Base-by-base conservation (phyloP, 2,113 vertebrate genomes). In the Cinclus cinclus region DNA sequence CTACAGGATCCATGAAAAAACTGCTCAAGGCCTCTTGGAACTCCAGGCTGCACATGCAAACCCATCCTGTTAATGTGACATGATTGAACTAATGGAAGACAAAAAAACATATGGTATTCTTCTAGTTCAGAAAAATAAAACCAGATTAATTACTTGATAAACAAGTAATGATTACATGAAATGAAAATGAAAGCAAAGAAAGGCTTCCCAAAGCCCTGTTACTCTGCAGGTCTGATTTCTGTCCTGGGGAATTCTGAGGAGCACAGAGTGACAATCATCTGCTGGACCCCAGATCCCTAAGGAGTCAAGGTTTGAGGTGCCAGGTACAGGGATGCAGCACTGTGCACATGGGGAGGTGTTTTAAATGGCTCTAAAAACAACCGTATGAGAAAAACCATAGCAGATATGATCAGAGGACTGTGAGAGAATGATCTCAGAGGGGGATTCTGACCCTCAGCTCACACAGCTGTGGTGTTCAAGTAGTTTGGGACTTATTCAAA, bases 71-170 rank as follows among this genome's bases (percentile, higher is more conserved):
- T 81, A 87, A 75, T 53, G 44, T 81, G 90, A 94, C 71, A 52
- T 70, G 79, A 90, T 53, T 86, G 90, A 93, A 78, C 41, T 92
- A 93, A 93, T 46, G 68, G 88, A 88, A 86, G 68, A 92, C 42
- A 75, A 42, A 83, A 81, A 94, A 35, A 19, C 92, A 86, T 87
- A 71, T 17, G 37, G 49, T n/a, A 71, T 68, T 91, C 68, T 77
- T 92, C 79, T 83, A 42, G n/a, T 37, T 88, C 47, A 59, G 42
- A 50, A 90, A 89, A 95, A 92, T 78, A 92, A 90, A 83, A 10
- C 24, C 21, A 78, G 79, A 90, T 76, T 86, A 90, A 90, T 88
- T 78, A 58, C 50, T 89, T 89, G 39, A 52, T 88, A 67, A 90
- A 81, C 90, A 87, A 79, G 25, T n/a, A 69, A 76, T 13, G 49